phyloP scores from a whole-genome alignment of 2,888 invertebrate genomes.

The Ectemnius cavifrons region DNA sequence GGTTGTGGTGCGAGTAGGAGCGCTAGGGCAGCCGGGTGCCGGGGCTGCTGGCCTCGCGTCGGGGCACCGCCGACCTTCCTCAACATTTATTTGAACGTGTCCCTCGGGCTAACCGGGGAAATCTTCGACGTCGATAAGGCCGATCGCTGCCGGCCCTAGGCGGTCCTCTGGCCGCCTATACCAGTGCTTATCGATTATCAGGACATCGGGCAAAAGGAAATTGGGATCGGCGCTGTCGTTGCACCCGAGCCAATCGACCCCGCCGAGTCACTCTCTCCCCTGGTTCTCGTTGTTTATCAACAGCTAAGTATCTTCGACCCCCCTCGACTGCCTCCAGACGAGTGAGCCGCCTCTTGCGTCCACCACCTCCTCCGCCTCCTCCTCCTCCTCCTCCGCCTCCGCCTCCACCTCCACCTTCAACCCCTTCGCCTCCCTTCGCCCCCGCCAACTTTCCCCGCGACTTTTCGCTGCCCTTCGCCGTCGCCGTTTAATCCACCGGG shows the following conservation, averaged over 20 bases:
- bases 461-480: constrained; percentile 23
- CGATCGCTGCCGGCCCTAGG: constrained; percentile 54
- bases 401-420: not conserved
- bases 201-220: constrained; percentile 63
- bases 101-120: constrained; percentile 25
- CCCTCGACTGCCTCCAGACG: not conserved
- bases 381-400: not conserved
- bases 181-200: constrained; percentile 65
- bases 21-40: constrained; percentile 31
- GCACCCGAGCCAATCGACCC: constrained; percentile 46
- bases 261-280: constrained; percentile 8
- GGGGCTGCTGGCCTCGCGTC: constrained; percentile 45
- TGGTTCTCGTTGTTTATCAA: constrained; percentile 18
- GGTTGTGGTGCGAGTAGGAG: constrained; percentile 68
- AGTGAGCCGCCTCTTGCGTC: not conserved
- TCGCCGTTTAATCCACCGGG: too few relatives aligned
- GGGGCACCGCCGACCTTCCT: constrained; percentile 48
- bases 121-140: constrained; percentile 57
- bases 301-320: constrained; percentile 4
- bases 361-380: not conserved
- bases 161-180: constrained; percentile 53
- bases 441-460: constrained; percentile 12
- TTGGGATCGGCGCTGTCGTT: constrained; percentile 56
- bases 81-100: constrained; percentile 60
- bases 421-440: not conserved